Percentiles rank a stretch among this genome's conserved stretches.
These are phyloP conservation scores for Zonotrichia albicollis DNA, from an alignment of 2,797 vertebrate species.

Conservation along the genomic window DNA sequence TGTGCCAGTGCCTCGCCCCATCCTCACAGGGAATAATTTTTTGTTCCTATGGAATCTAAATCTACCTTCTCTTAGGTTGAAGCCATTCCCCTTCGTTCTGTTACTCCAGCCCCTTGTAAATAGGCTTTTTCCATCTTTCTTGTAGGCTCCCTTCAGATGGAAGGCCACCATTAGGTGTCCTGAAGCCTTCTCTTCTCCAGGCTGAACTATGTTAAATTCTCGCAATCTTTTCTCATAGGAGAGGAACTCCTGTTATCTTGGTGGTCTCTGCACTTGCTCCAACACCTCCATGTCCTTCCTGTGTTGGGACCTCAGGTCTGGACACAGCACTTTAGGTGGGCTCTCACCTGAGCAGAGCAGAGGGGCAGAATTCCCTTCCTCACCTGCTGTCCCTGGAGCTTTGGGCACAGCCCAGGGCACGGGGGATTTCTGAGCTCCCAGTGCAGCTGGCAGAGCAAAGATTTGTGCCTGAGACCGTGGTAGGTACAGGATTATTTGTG, in stretches of 20 bases:
- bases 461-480: background rate
- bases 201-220: background rate
- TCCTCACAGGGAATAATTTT: rapidly evolving
- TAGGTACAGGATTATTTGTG: background rate
- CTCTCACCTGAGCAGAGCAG: background rate
- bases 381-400: background rate
- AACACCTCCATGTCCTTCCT: background rate
- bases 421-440: background rate
- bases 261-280: background rate
- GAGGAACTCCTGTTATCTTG: background rate
- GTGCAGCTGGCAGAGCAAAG: background rate
- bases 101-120: background rate
- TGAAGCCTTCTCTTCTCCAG: background rate
- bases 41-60: background rate
- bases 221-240: background rate
- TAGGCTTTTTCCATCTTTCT: background rate
- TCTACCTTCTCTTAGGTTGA: background rate
- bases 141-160: background rate
- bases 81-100: rapidly evolving
- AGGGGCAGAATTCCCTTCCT: background rate
- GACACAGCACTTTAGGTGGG: background rate
- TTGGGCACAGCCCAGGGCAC: background rate
- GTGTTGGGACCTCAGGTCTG: background rate
- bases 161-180: rapidly evolving
- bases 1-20: background rate